Conservation (phyloP, 53 echinoderm and acorn worm species). For the Stichopus horrens region DNA sequence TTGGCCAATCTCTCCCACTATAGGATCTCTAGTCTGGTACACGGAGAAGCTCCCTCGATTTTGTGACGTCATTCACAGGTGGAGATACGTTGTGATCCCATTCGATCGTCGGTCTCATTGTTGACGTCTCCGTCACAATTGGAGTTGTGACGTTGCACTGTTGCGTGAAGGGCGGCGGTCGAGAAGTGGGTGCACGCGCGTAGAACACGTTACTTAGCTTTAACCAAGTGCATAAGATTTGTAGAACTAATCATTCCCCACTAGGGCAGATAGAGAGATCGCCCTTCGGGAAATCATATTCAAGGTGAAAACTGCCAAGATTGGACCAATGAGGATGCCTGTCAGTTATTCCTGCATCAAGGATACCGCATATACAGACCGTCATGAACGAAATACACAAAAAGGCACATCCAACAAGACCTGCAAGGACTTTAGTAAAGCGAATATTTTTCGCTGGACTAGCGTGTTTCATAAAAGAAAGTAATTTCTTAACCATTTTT, state of each 20-base stretch:
- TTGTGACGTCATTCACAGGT: not conserved
- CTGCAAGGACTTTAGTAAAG: conserved; percentile 5
- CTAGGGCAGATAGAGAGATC: not conserved
- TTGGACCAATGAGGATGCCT: conserved; percentile 5
- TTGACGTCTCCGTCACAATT: not conserved
- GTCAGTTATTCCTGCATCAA: conserved; percentile 12
- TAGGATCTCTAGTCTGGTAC: too few species aligned
- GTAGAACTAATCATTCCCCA: not conserved
- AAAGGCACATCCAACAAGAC: not conserved
- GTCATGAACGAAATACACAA: conserved; percentile 7
- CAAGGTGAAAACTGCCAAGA: not conserved
- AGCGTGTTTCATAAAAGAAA: not conserved
- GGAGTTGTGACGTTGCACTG: not conserved
- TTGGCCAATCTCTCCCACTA: too few species aligned
- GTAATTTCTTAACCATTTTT: not conserved
- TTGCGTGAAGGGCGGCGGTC: not conserved
- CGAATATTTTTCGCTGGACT: not conserved
- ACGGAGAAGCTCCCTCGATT: not conserved
- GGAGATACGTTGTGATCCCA: not conserved
- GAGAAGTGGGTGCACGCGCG: not conserved
- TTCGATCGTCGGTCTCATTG: not conserved
- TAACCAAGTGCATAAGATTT: not conserved
- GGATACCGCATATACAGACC: not conserved
- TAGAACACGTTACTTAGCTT: conserved; percentile 6
- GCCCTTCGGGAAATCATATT: conserved; percentile 7